Conservation (phyloP, 2,797 vertebrate species). For the Acridotheres tristis region DNA sequence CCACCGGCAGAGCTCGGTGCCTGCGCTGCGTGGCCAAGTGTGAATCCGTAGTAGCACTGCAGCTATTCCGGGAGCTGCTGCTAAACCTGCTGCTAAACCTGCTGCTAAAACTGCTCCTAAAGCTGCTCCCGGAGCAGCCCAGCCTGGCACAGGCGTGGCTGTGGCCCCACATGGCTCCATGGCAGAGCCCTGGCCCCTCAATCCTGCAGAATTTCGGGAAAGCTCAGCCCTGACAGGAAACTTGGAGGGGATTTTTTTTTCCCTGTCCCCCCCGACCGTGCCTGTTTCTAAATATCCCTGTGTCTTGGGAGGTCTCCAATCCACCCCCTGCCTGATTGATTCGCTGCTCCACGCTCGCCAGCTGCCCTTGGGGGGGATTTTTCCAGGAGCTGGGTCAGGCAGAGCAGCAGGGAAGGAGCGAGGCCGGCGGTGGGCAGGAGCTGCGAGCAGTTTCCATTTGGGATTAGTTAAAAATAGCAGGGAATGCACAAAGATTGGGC, state of each 20-base stretch:
- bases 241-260: no score
- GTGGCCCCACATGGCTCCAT: fast-evolving
- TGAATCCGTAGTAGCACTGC: conserved; percentile 24
- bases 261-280: fast-evolving
- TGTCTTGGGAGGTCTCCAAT: not conserved
- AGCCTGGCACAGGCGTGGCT: not conserved
- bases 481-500: not conserved
- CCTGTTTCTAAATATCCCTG: not conserved
- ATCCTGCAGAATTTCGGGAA: fast-evolving
- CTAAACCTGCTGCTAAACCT: not conserved
- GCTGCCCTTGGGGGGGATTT: not conserved
- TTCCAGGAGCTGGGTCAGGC: not conserved
- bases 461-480: conserved; percentile 58
- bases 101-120: not conserved
- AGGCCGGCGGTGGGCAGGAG: not conserved
- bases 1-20: not conserved
- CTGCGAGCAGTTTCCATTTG: not conserved
- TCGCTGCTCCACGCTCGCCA: fast-evolving
- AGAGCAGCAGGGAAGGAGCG: not conserved
- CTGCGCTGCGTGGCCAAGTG: not conserved
- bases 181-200: fast-evolving
- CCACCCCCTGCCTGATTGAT: not conserved
- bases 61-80: not conserved
- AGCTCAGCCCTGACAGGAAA: not conserved
- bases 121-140: not conserved